Percentiles rank a stretch among this genome's conserved stretches.
These are phyloP conservation scores for Chesias legatella DNA, from an alignment of 2,888 invertebrate genomes.

Conservation along the genomic window DNA sequence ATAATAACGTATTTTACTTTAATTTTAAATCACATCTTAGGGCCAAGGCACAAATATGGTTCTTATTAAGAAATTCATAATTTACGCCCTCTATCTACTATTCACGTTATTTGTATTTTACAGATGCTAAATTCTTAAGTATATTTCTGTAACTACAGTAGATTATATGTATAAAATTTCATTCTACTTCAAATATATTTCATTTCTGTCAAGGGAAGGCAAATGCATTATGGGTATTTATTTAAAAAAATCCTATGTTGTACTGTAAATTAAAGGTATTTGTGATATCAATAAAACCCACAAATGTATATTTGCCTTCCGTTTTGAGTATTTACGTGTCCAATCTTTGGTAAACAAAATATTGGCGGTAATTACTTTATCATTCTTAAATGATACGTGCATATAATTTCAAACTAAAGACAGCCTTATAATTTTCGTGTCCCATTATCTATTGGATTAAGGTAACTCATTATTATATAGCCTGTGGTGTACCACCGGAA, in stretches of 20 bases:
- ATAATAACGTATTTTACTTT: constrained; percentile 37
- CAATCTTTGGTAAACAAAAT: constrained; percentile 30
- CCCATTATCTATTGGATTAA: constrained; percentile 16
- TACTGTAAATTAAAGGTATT: too few species aligned
- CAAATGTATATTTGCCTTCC: constrained; percentile 7
- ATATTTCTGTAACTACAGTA: constrained; percentile 16
- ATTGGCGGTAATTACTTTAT: constrained; percentile 9
- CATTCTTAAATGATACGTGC: constrained; percentile 8
- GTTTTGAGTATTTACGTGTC: constrained; percentile 26
- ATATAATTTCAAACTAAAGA: constrained; percentile 19
- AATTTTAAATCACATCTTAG: constrained; percentile 62
- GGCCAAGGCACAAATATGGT: constrained; percentile 75
- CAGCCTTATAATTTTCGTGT: constrained; percentile 19
- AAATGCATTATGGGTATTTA: constrained; percentile 3
- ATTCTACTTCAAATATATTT: constrained; percentile 9
- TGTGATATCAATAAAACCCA: too few species aligned
- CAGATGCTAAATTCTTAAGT: constrained; percentile 21
- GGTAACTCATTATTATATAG: constrained; percentile 18
- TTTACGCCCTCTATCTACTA: constrained; percentile 51
- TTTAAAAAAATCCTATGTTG: too few species aligned
- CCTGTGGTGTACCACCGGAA: background rate
- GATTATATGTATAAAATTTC: constrained; percentile 18
- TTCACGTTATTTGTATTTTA: constrained; percentile 21
- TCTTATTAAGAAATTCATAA: constrained; percentile 46
- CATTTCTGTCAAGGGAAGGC: constrained; percentile 13